Evolutionary conservation across 2,113 vertebrate genomes (phyloP).

Genomic region (Pituophis catenifer): DNA sequence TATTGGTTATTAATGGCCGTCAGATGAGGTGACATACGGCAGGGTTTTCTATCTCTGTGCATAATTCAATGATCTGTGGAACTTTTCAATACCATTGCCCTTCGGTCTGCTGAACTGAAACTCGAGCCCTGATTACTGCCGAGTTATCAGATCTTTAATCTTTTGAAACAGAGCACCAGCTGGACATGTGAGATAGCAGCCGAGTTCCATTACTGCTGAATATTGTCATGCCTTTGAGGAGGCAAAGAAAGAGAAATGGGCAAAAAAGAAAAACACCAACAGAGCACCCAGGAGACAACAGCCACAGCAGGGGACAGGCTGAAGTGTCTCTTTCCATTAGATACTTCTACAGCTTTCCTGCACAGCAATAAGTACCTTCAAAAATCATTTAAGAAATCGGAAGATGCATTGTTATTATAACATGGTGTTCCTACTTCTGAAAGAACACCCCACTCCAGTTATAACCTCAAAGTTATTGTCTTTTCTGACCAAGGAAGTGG

Average conservation of each 20-base stretch:
- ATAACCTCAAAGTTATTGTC: constrained; percentile 46
- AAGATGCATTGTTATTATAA: constrained; percentile 60
- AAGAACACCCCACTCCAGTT: constrained; percentile 48
- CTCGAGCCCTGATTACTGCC: constrained; percentile 29
- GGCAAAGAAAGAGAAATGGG: constrained; percentile 51
- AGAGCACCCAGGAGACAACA: constrained; percentile 17
- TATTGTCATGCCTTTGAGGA: constrained; percentile 40
- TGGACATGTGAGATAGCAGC: constrained; percentile 55
- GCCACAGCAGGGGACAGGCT: constrained; percentile 55
- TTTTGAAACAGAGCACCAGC: constrained; percentile 53
- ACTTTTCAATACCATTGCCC: background rate
- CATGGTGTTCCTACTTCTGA: constrained; percentile 52
- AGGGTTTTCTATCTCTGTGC: constrained; percentile 12
- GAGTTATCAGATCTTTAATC: constrained; percentile 36
- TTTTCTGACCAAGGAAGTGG: constrained; percentile 26
- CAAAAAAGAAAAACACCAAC: background rate
- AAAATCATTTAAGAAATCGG: constrained; percentile 60
- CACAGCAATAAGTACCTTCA: constrained; percentile 47
- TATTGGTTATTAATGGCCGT: background rate
- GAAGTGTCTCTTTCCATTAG: constrained; percentile 63
- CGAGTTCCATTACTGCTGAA: constrained; percentile 23
- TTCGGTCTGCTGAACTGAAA: constrained; percentile 15
- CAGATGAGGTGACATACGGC: background rate
- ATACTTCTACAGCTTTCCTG: constrained; percentile 38
- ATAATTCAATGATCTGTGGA: background rate